Evolutionary conservation across 2,888 invertebrate species (phyloP).

Genomic region (Schizaphis graminum): DNA sequence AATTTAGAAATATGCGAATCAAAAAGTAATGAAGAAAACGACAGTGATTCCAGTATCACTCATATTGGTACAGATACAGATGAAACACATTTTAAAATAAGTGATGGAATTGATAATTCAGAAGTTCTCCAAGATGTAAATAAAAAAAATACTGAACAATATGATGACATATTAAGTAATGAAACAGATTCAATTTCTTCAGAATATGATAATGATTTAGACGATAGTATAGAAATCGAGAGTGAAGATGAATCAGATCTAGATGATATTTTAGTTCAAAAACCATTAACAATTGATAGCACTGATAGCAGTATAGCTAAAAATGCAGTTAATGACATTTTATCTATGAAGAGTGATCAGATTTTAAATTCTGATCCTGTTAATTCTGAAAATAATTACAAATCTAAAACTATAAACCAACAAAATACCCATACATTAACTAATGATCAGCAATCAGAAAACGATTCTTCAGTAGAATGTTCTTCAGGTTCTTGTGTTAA

Average conservation of each 20-base stretch:
- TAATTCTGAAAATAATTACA: background rate
- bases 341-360: background rate
- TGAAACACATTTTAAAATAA: background rate
- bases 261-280: background rate
- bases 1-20: background rate
- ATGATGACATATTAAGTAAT: background rate
- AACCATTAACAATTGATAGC: background rate
- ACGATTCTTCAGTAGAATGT: slow-evolving; percentile 15
- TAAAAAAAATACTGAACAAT: background rate
- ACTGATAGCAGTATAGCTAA: background rate
- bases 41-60: slow-evolving; percentile 7
- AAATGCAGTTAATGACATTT: background rate
- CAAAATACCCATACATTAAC: background rate
- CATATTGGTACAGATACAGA: slow-evolving; percentile 21
- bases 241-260: slow-evolving; percentile 17
- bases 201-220: background rate
- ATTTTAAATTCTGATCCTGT: background rate
- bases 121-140: background rate
- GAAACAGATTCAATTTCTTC: background rate
- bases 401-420: background rate
- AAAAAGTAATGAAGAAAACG: slow-evolving; percentile 13
- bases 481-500: slow-evolving; percentile 28
- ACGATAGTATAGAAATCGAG: background rate
- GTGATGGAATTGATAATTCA: background rate
- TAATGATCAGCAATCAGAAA: slow-evolving; percentile 25